These are phyloP conservation scores for Prinia subflava DNA, from an alignment of 2,113 vertebrate species.

Conservation along the genomic window DNA sequence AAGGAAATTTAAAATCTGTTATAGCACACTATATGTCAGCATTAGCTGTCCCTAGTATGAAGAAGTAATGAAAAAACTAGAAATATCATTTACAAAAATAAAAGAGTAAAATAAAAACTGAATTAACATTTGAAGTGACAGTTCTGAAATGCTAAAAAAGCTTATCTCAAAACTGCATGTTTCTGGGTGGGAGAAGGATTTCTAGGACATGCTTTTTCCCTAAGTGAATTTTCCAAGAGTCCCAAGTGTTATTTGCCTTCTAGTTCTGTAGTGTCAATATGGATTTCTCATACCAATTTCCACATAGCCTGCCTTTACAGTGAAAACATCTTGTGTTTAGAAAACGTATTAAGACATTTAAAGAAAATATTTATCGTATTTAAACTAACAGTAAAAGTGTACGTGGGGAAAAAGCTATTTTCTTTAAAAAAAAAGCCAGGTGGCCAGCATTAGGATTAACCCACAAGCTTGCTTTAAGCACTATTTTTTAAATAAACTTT, in stretches of 20 bases:
- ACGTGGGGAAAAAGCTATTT: background rate
- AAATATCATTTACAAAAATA: background rate
- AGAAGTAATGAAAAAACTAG: background rate
- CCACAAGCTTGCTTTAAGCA: background rate
- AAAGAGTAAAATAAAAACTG: background rate
- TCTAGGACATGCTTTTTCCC: constrained; percentile 31
- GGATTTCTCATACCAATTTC: constrained; percentile 18
- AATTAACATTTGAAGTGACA: background rate
- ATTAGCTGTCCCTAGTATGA: background rate
- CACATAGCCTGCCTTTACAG: background rate
- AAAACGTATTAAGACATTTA: background rate
- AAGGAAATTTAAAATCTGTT: background rate
- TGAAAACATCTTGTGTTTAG: background rate
- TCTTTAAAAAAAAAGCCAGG: background rate
- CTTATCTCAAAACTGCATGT: background rate
- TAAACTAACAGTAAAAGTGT: background rate
- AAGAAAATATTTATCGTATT: background rate
- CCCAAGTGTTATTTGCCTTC: constrained; percentile 40
- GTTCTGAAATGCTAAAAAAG: constrained; percentile 1
- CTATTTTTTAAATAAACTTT: background rate
- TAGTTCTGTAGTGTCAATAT: constrained; percentile 39
- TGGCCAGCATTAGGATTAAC: background rate
- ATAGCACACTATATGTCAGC: background rate
- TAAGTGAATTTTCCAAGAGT: constrained; percentile 32
- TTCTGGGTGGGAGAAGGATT: constrained; percentile 14